A percentile compares a stretch with the other conserved stretches of the same genome.
Evolutionary conservation across 2,888 invertebrate genomes (phyloP).

Genomic region (Pheosia gnoma): DNA sequence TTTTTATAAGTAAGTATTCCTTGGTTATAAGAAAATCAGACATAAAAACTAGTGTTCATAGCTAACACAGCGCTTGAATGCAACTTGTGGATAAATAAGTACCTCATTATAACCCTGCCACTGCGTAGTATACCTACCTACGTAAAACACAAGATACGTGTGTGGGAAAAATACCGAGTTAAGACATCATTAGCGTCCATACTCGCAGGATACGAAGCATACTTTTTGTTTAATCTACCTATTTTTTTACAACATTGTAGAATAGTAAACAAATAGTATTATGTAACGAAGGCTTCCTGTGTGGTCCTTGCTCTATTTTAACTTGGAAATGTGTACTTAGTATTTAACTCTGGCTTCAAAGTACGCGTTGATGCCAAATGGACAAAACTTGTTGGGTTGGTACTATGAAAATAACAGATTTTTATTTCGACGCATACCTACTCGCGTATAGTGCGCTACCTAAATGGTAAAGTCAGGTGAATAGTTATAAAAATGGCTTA

Average conservation of each 20-base stretch:
- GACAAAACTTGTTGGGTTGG: too few relatives aligned
- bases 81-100: not conserved
- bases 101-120: not conserved
- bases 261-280: not conserved
- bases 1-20: too few relatives aligned
- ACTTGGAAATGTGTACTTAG: too few relatives aligned
- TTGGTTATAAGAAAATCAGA: too few relatives aligned
- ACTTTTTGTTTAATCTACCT: slow-evolving; percentile 2
- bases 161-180: slow-evolving; percentile 4
- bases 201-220: slow-evolving; percentile 1
- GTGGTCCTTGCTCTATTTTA: not conserved
- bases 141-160: slow-evolving; percentile 2
- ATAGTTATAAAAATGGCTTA: too few relatives aligned
- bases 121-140: not conserved
- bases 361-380: too few relatives aligned
- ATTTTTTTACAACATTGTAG: slow-evolving; percentile 4
- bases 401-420: too few relatives aligned
- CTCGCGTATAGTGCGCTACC: too few relatives aligned
- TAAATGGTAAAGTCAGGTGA: too few relatives aligned
- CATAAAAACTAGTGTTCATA: too few relatives aligned
- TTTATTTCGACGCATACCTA: too few relatives aligned
- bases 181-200: slow-evolving; percentile 2
- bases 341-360: too few relatives aligned
- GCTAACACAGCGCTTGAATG: not conserved
- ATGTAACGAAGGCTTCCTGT: not conserved